phyloP scores from a whole-genome alignment of 2,888 invertebrate species.

The Xestoiulus laeticollis region DNA sequence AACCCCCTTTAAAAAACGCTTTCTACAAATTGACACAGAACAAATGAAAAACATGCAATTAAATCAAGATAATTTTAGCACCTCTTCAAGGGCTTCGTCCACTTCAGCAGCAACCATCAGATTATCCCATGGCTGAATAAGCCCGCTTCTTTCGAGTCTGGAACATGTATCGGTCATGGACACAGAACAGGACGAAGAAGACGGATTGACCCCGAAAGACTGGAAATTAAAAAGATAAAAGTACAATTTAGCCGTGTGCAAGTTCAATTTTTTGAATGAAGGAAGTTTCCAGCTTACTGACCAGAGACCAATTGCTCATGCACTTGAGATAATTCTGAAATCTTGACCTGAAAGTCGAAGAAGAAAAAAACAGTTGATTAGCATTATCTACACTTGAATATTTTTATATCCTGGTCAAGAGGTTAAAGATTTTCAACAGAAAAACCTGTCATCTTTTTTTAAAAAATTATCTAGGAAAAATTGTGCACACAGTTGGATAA shows the following conservation, averaged over 20 bases:
- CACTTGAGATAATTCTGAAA: not conserved
- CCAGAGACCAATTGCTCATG: not conserved
- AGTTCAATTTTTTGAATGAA: not conserved
- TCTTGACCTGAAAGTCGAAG: not conserved
- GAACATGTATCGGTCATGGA: not conserved
- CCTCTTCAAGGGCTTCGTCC: slow-evolving; percentile 79
- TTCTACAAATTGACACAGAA: too few relatives aligned
- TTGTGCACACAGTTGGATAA: too few relatives aligned
- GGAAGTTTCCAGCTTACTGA: not conserved
- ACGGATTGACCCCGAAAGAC: not conserved
- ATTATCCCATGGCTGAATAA: slow-evolving; percentile 73
- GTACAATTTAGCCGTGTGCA: not conserved
- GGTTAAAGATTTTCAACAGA: too few relatives aligned
- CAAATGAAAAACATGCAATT: not conserved
- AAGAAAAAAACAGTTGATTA: too few relatives aligned
- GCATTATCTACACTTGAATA: too few relatives aligned
- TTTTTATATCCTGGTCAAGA: too few relatives aligned
- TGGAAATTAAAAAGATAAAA: not conserved
- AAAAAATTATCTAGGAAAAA: too few relatives aligned
- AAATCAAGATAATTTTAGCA: slow-evolving; percentile 61
- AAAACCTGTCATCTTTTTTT: too few relatives aligned
- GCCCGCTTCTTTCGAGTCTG: not conserved
- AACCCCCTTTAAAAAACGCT: not conserved
- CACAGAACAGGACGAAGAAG: not conserved
- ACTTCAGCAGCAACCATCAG: slow-evolving; percentile 75